Evolutionary conservation across 2,113 vertebrate genomes (phyloP), one percentile per base, ranked within the genome.

Genomic region (Hypomesus transpacificus): DNA sequence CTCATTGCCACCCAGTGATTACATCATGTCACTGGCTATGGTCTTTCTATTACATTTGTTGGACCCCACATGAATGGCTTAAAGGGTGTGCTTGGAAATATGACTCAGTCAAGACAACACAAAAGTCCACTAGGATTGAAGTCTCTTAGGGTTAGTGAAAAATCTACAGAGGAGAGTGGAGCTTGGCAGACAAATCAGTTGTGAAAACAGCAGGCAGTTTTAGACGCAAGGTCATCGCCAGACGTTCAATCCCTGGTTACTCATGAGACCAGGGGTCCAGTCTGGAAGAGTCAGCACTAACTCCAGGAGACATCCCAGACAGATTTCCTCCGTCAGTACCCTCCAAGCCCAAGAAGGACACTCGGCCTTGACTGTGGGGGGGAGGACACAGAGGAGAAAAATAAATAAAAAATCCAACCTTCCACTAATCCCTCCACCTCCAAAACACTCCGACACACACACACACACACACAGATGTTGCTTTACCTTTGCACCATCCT

Each of bases 241-340:
- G 54, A 79, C 83, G 69, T 64, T 70, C 62, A 63, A 65, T 76
- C 75, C 50, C 57, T n/a, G 66, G 66, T 85, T 89, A 86, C 84
- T 88, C 87, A 89, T 85, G 79, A 86, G 84, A 83, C 85, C 80
- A 75, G 66, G 73, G 85, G 81, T 84, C 79, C 73, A 83, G 82
- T 82, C 58, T 61, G 74, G 86, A 75, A 86, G 56, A 68, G 82
- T 82, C 79, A 77, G 75, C 34, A 63, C 79, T 89, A 86, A 87
- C 77, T 87, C 82, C 71, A 78, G 76, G 66, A 75, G 81, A 89
- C 75, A 73, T 31, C 62, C 46, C 57, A 64, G 64, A 71, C 71
- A 80, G 39, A 88, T 86, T 82, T 70, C 64, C 75, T 84, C 69
- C 85, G 83, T 84, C 80, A 78, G 76, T 53, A 75, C 74, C 75